Base-by-base conservation (phyloP, 2,113 vertebrate species). In the Nerophis ophidion region DNA sequence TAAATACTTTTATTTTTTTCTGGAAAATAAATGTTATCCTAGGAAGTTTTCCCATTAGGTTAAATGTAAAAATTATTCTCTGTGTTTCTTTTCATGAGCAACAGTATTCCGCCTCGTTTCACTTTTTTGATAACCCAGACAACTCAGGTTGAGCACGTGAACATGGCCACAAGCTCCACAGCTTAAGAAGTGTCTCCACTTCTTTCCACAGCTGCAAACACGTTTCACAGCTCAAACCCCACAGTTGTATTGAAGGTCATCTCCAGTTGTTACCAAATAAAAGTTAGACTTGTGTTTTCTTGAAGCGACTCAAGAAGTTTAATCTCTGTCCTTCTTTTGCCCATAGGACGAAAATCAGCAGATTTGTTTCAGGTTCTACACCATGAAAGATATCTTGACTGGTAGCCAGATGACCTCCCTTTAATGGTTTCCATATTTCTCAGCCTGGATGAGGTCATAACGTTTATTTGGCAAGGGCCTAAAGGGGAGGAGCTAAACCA, bases 381-480 rank as follows among this genome's bases (percentile, higher is more conserved):
- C 70, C 70, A 59, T 72, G 15, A 63, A 69, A 76, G 59, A 76
- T 1, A 78, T 61, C 83, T 75, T 85, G 83, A 86, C 61, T 70
- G 60, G 74, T 81, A 61, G 84, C 79, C 79, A 81, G 63, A 64
- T 80, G 67, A 35, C 75, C 65, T 33, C 49, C 19, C 66, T 80
- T 80, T 90, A 90, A 90, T 85, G 85, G 82, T 71, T 88, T 87
- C 87, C 89, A 90, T 79, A 79, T 84, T 85, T 81, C 80, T 77
- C 50, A n/a, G 65, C 10, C 68, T 57, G 62, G 71, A 86, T 90
- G 89, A 91, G 81, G 88, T 90, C 86, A 87, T 84, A 80, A 53
- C 63, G 62, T 66, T 71, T 81, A 82, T 84, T 82, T 79, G 75
- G 76, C 58, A 56, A 54, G 61, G 46, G 45, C 36, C 58, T 57